Conservation (phyloP, 2,888 invertebrate genomes). For the Oligia strigilis region DNA sequence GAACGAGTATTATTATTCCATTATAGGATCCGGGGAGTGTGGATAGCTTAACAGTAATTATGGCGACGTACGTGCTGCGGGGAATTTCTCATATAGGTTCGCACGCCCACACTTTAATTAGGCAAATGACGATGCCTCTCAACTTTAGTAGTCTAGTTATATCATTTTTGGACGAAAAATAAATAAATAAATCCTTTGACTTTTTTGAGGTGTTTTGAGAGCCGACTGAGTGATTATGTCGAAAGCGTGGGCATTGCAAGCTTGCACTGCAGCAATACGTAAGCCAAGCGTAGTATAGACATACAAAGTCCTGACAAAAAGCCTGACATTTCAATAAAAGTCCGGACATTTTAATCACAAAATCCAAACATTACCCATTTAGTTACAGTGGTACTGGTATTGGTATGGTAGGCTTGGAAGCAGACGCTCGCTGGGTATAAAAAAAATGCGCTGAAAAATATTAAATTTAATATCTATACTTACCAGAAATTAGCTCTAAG, state of each 20-base stretch:
- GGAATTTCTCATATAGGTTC: conserved; percentile 57
- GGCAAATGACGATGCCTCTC: conserved; percentile 1
- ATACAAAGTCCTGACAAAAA: too few relatives aligned
- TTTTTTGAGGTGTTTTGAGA: background rate
- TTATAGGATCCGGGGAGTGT: conserved; percentile 75
- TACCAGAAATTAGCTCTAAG: too few relatives aligned
- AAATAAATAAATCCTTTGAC: background rate
- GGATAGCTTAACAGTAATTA: conserved; percentile 79
- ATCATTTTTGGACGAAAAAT: background rate
- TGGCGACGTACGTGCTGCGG: conserved; percentile 63
- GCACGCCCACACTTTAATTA: conserved; percentile 40
- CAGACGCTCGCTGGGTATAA: too few relatives aligned
- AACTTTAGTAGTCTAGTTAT: background rate
- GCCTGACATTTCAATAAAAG: too few relatives aligned
- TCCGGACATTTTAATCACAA: too few relatives aligned
- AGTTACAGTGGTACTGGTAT: too few relatives aligned
- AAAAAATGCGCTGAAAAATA: too few relatives aligned
- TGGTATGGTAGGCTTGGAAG: too few relatives aligned
- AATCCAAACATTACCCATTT: too few relatives aligned
- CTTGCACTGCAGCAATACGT: background rate
- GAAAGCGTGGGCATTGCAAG: background rate
- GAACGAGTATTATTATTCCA: conserved; percentile 82
- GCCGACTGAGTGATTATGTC: background rate
- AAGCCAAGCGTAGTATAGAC: too few relatives aligned
- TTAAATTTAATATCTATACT: too few relatives aligned